These are phyloP conservation scores for Hedychridium roseum DNA, from an alignment of 2,888 invertebrate species.

Conservation along the genomic window DNA sequence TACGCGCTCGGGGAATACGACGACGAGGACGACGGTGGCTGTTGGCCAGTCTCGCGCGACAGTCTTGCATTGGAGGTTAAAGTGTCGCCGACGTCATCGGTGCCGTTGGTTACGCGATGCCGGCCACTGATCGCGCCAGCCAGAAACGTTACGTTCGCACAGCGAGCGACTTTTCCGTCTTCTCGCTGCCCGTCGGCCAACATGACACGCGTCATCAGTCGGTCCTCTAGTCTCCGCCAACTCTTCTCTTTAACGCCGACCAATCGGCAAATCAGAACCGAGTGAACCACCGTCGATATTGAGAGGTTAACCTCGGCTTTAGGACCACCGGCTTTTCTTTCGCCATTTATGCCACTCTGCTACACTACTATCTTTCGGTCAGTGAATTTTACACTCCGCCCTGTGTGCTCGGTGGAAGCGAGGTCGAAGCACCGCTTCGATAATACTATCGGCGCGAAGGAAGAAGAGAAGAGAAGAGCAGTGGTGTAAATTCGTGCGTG, in stretches of 20 bases:
- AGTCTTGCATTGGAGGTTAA: constrained; percentile 36
- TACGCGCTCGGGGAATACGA: constrained; percentile 40
- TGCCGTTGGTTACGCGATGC: constrained; percentile 26
- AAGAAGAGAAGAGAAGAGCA: constrained; percentile 28
- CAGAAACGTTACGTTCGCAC: not conserved
- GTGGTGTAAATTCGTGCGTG: constrained; percentile 33
- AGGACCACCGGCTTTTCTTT: too few relatives aligned
- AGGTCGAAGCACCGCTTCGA: constrained; percentile 33
- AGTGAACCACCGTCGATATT: too few relatives aligned
- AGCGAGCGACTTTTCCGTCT: not conserved
- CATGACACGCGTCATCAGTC: too few relatives aligned
- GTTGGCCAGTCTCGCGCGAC: constrained; percentile 34
- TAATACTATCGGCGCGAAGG: constrained; percentile 28
- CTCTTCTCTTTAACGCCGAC: too few relatives aligned
- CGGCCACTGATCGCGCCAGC: constrained; percentile 1
- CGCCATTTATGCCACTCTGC: too few relatives aligned
- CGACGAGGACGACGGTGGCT: constrained; percentile 42
- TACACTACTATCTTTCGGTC: too few relatives aligned
- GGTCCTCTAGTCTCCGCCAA: too few relatives aligned
- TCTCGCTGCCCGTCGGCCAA: constrained; percentile 3
- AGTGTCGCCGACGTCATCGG: constrained; percentile 29
- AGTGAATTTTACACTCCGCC: too few relatives aligned
- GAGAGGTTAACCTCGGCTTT: too few relatives aligned
- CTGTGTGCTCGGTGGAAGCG: too few relatives aligned
- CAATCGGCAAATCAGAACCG: too few relatives aligned